Base-by-base conservation (phyloP, 2,797 vertebrate species). In the Gymnothorax javanicus region DNA sequence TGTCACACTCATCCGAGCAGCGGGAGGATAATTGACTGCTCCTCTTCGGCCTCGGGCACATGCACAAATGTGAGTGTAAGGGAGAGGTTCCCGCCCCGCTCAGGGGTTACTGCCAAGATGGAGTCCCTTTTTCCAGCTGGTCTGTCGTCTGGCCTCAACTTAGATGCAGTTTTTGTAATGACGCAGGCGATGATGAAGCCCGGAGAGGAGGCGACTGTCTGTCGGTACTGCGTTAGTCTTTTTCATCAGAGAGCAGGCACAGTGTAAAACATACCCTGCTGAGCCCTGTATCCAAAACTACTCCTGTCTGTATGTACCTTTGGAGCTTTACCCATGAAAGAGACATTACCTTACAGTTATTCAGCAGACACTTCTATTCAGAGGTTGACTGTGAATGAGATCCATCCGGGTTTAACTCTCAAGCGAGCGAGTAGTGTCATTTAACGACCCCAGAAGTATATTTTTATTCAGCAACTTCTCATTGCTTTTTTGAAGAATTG, bases 121-220 rank as follows among this genome's bases (percentile, higher is more conserved):
- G 54, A 88, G 90, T 91, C 91, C 82, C 84, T 73, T 89, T 77
- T 87, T 92, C 94, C 94, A 95, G 94, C 95, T 94, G 94, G 93
- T 88, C 84, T n/a, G 82, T 86, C 23, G 91, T 93, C 94, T 91
- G 91, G 94, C 92, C 89, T 92, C 87, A 81, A 27, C 88, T 89
- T 91, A 93, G 94, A 94, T 86, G 87, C 89, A 75, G 85, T 91
- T 94, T 91, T 88, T 88, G 91, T 92, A 93, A 94, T 89, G 93
- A 92, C 89, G 85, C 90, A 64, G 82, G 90, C 89, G 88, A 84
- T 88, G 77, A 62, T 54, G 56, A 84, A 25, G 52, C 71, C 52
- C 27, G 7, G 83, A 84, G 59, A 75, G 52, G 81, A 83, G 20
- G 56, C 17, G 11, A n/a, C 82, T 58, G 33, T 43, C 23, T 27